Evolutionary conservation across 2,888 invertebrate genomes (phyloP).

Genomic region (Melanargia galathea): DNA sequence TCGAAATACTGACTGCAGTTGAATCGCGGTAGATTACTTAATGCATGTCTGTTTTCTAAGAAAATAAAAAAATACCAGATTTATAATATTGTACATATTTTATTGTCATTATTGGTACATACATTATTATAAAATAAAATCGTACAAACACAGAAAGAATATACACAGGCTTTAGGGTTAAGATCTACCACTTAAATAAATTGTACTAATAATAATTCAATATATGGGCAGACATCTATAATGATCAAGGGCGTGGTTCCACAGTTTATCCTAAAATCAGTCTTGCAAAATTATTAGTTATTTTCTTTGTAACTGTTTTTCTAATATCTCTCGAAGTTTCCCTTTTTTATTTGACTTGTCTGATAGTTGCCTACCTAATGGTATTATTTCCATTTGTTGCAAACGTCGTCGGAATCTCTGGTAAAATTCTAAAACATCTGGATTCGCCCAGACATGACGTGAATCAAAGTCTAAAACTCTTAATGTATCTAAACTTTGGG

Average conservation of each 20-base stretch:
- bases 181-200: not conserved
- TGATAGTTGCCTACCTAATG: slow-evolving; percentile 78
- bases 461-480: slow-evolving; percentile 93
- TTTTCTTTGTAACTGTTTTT: slow-evolving; percentile 64
- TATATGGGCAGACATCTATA: not conserved
- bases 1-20: slow-evolving; percentile 71
- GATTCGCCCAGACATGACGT: slow-evolving; percentile 94
- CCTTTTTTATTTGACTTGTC: slow-evolving; percentile 72
- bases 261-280: too few relatives aligned
- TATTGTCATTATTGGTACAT: not conserved
- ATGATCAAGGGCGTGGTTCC: too few relatives aligned
- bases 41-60: slow-evolving; percentile 6
- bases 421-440: slow-evolving; percentile 92
- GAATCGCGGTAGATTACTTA: slow-evolving; percentile 59
- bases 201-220: not conserved
- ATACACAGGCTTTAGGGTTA: not conserved
- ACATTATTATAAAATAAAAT: not conserved
- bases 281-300: slow-evolving; percentile 41
- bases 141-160: not conserved
- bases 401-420: slow-evolving; percentile 85
- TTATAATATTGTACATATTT: not conserved
- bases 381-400: slow-evolving; percentile 84
- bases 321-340: slow-evolving; percentile 68
- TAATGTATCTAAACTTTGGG: slow-evolving; percentile 92
- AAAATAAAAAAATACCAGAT: slow-evolving; percentile 16